A percentile compares a stretch with the other conserved stretches of the same genome.
phyloP scores from a whole-genome alignment of 2,797 vertebrate genomes.

The Emydoidea blandingii region DNA sequence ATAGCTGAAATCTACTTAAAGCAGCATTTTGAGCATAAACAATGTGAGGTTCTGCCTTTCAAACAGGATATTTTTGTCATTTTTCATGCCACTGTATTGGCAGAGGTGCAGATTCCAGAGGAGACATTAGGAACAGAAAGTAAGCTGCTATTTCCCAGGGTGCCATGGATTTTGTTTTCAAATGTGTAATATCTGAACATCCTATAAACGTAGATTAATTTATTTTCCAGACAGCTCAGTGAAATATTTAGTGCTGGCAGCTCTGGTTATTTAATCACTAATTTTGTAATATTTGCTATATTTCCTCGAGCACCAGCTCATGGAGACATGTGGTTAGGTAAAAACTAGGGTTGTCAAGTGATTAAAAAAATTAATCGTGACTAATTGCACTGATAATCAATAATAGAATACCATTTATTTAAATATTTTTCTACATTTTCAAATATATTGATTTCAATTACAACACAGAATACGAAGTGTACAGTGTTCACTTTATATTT shows the following conservation, averaged over 20 bases:
- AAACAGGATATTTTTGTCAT: neutral
- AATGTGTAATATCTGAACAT: rapidly evolving
- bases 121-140: neutral
- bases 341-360: neutral
- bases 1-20: neutral
- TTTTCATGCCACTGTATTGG: neutral
- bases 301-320: neutral
- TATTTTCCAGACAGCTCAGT: neutral
- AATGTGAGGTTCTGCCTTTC: neutral
- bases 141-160: rapidly evolving
- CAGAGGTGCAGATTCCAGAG: neutral
- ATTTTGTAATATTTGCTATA: neutral
- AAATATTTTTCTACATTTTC: no score
- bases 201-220: neutral
- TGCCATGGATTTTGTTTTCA: neutral
- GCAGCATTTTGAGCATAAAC: neutral
- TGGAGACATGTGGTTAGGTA: neutral
- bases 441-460: no score
- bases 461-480: no score
- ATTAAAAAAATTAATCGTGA: no score
- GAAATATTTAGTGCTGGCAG: neutral
- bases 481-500: no score
- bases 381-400: no score
- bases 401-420: no score
- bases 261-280: neutral